Base-by-base conservation (phyloP, 2,888 invertebrate species). In the Tachystola acroxantha region DNA sequence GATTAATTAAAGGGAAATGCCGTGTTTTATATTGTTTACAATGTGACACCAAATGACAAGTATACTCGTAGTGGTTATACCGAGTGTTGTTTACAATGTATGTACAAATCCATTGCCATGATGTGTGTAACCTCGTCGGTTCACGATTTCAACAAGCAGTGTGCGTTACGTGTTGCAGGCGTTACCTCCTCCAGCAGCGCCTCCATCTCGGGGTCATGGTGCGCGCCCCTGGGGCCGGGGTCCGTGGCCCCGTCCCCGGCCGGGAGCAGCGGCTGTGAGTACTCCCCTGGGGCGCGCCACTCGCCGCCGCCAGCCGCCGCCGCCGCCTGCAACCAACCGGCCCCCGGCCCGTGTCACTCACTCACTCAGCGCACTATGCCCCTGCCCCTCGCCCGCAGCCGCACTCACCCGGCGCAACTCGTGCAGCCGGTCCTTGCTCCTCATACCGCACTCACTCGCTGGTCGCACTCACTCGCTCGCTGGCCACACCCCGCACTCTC, bases 391-490 rank as follows among this genome's bases (percentile, higher is more conserved):
- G 6, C 16, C 16, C 16, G 6, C 16, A 6, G 6, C 16, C 10
- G 29, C 43, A 67, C 79, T 75, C 61, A 86, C 85, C 36, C 65
- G 73, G 38, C 59, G 64, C 40, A 86, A 66, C 53, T 85, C 86
- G 28, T 74, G 68, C 37, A 87, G 76, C 7, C 86, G 77, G 57
- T 87, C 86, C 62, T 70, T 76, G 64, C 60, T 71, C 55, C 71
- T 57, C 85, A 85, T 84, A 65, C 42, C 53, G 93, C 7, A 25
- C 39, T 26, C 36, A 31, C 89, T 88, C 28, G 92, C 90, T 25
- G 37, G 37, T 14, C 11, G 6, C 28, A 35, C 25, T 36, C 34
- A 7, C 7, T 6, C 22, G 54, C 91, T 22, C 22, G 7, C 2
- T 6, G 22, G 6, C 6, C 22, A 91, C 28, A 92, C 92, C 19